phyloP scores from a whole-genome alignment of 64 coral and sea anemone species.

The Catalaphyllia jardinei region DNA sequence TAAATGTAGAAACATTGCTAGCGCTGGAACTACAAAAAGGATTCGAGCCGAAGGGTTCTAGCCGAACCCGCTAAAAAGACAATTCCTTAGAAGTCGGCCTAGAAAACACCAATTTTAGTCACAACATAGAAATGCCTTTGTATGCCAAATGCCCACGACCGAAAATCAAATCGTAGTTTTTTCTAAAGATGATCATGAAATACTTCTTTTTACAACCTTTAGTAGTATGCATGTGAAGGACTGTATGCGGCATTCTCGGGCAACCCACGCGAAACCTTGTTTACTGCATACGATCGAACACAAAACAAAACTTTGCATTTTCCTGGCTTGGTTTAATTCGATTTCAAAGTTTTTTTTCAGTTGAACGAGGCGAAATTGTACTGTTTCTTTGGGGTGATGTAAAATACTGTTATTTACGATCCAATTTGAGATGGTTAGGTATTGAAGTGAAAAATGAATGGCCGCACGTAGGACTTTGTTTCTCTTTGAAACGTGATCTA shows the following conservation, averaged over 20 bases:
- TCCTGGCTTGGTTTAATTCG: neutral
- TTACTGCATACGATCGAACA: neutral
- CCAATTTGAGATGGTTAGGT: neutral
- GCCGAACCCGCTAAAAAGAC: neutral
- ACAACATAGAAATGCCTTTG: neutral
- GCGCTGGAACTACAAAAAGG: constrained; percentile 50
- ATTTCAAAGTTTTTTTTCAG: neutral
- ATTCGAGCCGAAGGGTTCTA: too few relatives aligned
- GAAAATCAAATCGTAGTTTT: neutral
- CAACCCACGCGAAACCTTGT: neutral
- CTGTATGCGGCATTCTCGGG: neutral
- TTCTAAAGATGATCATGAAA: neutral
- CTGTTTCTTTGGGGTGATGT: neutral
- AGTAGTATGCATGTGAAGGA: neutral
- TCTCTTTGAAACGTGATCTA: neutral
- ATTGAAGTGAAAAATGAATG: neutral
- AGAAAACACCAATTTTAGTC: neutral
- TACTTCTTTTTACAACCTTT: neutral
- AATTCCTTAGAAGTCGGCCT: neutral
- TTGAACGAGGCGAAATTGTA: neutral
- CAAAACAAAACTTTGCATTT: neutral
- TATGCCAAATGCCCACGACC: neutral
- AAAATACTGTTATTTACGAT: neutral
- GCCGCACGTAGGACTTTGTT: too few relatives aligned
- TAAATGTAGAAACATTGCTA: constrained; percentile 7